Percentiles rank a stretch among this genome's conserved stretches.
phyloP scores from a whole-genome alignment of 2,797 vertebrate genomes.

The Mormyrus proboscirostris region DNA sequence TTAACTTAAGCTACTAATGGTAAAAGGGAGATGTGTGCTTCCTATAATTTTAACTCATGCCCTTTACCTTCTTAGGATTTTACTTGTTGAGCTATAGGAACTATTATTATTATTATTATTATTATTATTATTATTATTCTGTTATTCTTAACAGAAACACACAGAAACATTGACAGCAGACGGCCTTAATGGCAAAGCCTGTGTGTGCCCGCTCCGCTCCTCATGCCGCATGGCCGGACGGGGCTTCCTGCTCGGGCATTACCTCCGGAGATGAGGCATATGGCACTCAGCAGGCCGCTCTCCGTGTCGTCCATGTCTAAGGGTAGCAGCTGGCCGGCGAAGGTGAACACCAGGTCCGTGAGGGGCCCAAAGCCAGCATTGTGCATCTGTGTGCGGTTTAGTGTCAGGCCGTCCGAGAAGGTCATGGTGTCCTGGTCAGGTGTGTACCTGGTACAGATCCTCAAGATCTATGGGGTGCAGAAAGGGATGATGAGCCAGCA shows the following conservation, averaged over 20 bases:
- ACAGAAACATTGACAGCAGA: background rate
- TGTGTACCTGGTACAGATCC: slow-evolving; percentile 91
- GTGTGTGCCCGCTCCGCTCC: background rate
- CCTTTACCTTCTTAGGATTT: background rate
- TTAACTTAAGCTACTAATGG: background rate
- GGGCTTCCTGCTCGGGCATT: slow-evolving; percentile 21
- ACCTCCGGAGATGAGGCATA: slow-evolving; percentile 95
- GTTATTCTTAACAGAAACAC: background rate
- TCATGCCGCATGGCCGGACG: background rate
- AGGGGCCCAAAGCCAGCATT: slow-evolving; percentile 89
- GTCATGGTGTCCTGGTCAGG: slow-evolving; percentile 95
- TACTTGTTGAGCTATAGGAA: background rate
- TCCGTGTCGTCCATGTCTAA: slow-evolving; percentile 95
- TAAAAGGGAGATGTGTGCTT: background rate
- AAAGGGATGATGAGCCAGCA: background rate
- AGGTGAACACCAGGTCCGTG: slow-evolving; percentile 89
- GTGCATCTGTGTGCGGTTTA: slow-evolving; percentile 95
- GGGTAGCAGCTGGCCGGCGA: slow-evolving; percentile 89
- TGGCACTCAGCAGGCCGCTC: slow-evolving; percentile 91
- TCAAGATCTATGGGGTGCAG: slow-evolving; percentile 68
- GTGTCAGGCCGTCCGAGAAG: slow-evolving; percentile 87
- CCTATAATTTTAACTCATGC: background rate
- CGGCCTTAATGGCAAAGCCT: background rate
- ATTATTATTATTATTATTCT: background rate
- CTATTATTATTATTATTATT: background rate